Percentiles rank a stretch among this genome's conserved stretches.
phyloP scores from a whole-genome alignment of 2,113 vertebrate genomes.

The Psammodynastes pulverulentus region DNA sequence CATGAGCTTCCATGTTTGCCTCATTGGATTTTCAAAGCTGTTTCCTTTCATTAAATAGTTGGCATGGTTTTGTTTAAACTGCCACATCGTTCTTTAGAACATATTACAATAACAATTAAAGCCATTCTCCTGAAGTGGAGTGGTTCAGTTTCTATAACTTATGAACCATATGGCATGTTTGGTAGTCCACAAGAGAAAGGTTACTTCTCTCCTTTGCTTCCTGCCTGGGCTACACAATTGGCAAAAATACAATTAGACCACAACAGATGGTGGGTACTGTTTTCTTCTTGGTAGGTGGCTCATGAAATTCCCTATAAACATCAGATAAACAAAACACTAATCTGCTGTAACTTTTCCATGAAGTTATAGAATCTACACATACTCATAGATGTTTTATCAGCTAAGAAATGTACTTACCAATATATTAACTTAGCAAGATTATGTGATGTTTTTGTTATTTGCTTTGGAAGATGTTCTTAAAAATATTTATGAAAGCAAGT shows the following conservation, averaged over 20 bases:
- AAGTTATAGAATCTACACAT: constrained; percentile 7
- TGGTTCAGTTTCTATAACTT: background rate
- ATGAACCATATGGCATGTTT: background rate
- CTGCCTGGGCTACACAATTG: background rate
- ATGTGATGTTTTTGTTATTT: constrained; percentile 48
- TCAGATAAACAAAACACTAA: constrained; percentile 16
- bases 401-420: constrained; percentile 66
- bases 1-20: background rate
- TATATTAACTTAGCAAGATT: constrained; percentile 31
- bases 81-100: constrained; percentile 17
- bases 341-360: constrained; percentile 21
- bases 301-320: background rate
- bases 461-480: constrained; percentile 53
- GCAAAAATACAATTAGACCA: background rate
- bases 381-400: background rate
- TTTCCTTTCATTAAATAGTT: constrained; percentile 6
- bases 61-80: background rate
- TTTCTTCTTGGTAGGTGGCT: background rate
- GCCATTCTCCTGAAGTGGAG: background rate
- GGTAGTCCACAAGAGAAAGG: background rate
- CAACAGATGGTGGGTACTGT: background rate
- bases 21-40: background rate
- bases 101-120: constrained; percentile 5
- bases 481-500: constrained; percentile 23
- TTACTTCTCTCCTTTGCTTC: background rate